A percentile compares a stretch with the other conserved stretches of the same genome.
Evolutionary conservation across 1,140 invertebrate species (phyloP).

Genomic region (Probaryconus sp.): DNA sequence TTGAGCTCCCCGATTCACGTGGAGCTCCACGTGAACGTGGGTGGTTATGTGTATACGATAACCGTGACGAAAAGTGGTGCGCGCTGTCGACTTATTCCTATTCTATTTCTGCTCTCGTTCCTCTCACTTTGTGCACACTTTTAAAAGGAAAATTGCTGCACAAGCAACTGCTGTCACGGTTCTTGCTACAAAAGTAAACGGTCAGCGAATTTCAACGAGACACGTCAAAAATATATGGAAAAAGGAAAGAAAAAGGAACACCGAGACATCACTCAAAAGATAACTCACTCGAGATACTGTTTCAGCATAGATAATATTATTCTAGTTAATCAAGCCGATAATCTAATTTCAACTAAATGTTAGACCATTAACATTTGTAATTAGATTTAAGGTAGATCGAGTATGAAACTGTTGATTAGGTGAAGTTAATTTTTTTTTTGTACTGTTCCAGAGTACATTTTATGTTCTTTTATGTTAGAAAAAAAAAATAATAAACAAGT

Average conservation of each 20-base stretch:
- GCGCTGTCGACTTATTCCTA: conserved; percentile 57
- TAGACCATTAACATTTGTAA: no score
- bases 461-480: no score
- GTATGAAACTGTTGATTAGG: no score
- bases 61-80: conserved; percentile 60
- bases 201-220: conserved; percentile 57
- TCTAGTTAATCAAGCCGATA: no score
- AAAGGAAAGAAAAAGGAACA: conserved; percentile 16
- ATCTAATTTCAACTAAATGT: no score
- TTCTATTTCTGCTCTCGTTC: conserved; percentile 60
- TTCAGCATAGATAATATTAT: no score
- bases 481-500: no score
- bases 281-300: no score
- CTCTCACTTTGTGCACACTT: conserved; percentile 60
- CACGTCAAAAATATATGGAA: conserved; percentile 26
- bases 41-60: conserved; percentile 61
- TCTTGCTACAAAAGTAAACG: conserved; percentile 45
- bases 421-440: no score
- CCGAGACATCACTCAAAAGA: background rate
- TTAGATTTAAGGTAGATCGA: no score
- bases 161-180: conserved; percentile 41
- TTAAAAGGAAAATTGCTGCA: conserved; percentile 59
- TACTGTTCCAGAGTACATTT: no score
- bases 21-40: conserved; percentile 72
- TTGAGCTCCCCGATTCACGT: conserved; percentile 72